Percentiles rank a stretch among this genome's conserved stretches.
Evolutionary conservation across 2,113 vertebrate genomes (phyloP).

Genomic region (Perognathus longimembris): DNA sequence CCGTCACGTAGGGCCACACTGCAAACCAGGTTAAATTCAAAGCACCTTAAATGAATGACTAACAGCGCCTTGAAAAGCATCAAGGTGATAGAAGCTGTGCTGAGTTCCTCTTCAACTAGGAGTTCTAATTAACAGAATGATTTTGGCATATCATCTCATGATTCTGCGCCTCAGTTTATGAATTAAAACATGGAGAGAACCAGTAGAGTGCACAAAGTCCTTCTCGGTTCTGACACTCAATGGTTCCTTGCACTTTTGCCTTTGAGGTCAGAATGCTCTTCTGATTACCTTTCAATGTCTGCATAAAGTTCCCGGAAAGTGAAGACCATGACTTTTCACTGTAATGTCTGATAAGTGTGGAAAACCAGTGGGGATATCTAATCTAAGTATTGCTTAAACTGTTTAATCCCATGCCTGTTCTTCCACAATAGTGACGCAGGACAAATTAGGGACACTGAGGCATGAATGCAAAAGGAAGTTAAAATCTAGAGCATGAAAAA

Average conservation of each 20-base stretch:
- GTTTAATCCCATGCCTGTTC: background rate
- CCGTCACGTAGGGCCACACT: background rate
- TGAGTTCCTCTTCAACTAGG: too few relatives aligned
- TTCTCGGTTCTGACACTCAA: background rate
- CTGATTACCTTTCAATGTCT: background rate
- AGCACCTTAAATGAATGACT: background rate
- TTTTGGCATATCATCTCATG: background rate
- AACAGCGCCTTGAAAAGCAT: background rate
- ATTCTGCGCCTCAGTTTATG: background rate
- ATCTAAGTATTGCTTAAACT: constrained; percentile 15
- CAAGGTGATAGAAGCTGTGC: background rate
- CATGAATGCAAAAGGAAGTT: too few relatives aligned
- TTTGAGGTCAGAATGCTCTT: background rate
- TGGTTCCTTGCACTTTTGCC: background rate
- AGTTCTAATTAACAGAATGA: background rate
- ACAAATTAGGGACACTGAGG: too few relatives aligned
- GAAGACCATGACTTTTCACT: background rate
- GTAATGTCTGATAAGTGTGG: background rate
- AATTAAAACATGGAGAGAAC: background rate
- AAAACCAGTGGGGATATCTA: background rate
- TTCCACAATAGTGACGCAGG: too few relatives aligned
- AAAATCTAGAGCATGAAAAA: too few relatives aligned
- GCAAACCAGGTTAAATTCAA: background rate
- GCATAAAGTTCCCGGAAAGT: background rate
- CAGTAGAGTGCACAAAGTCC: background rate